Conservation (phyloP, 1,140 invertebrate genomes). For the Achroia grisella region DNA sequence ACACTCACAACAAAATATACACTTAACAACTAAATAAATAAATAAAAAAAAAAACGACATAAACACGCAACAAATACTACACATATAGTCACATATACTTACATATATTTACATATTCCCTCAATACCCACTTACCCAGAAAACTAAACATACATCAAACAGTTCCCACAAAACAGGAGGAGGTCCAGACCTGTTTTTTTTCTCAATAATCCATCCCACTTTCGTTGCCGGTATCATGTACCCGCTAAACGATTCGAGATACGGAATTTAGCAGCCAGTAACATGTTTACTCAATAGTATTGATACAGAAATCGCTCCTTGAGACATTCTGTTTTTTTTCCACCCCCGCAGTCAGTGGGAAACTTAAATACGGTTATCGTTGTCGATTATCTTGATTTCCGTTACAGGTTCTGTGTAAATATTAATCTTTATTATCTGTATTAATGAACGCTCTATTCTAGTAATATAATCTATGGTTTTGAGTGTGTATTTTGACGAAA, state of each 20-base stretch:
- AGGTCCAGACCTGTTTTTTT: slow-evolving; percentile 9
- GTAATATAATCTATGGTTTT: too few species aligned
- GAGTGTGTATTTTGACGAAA: too few species aligned
- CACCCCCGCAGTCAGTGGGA: slow-evolving; percentile 26
- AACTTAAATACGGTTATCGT: slow-evolving; percentile 29
- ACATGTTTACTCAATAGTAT: slow-evolving; percentile 17
- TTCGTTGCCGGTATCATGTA: slow-evolving; percentile 15
- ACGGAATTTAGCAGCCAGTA: slow-evolving; percentile 33
- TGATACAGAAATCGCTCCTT: slow-evolving; percentile 29
- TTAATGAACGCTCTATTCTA: too few species aligned
- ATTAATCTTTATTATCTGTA: too few species aligned
- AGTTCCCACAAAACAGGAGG: slow-evolving; percentile 38
- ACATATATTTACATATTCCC: slow-evolving; percentile 5
- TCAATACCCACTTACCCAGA: slow-evolving; percentile 15
- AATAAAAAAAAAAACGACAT: too few species aligned
- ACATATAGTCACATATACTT: too few species aligned
- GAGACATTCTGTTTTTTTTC: slow-evolving; percentile 22
- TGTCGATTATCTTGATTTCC: slow-evolving; percentile 1
- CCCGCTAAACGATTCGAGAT: slow-evolving; percentile 32
- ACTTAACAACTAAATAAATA: too few species aligned
- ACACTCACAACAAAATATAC: too few species aligned
- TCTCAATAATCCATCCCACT: slow-evolving; percentile 23
- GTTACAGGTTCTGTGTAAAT: background rate
- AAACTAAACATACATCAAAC: slow-evolving; percentile 26
- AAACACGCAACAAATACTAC: too few species aligned